Conservation (phyloP, 2,797 vertebrate genomes). For the Emys orbicularis region DNA sequence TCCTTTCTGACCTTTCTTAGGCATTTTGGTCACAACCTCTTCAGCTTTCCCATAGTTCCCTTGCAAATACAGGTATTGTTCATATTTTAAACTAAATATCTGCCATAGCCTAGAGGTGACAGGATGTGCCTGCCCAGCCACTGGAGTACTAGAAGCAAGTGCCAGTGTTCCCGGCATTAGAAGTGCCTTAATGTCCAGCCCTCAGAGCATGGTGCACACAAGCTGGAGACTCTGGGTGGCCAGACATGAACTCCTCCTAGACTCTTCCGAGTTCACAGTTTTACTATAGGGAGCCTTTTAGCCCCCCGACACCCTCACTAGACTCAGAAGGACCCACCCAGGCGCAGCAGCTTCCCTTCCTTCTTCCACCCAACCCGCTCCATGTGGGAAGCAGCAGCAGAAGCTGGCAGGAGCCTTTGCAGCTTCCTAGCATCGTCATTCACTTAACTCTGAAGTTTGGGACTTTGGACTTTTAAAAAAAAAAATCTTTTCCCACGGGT, state of each 20-base stretch:
- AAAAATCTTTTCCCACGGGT: not conserved
- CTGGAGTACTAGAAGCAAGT: not conserved
- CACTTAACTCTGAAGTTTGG: rapidly evolving
- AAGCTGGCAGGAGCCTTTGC: not conserved
- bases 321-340: not conserved
- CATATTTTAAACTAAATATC: not conserved
- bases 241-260: not conserved
- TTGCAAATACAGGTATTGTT: constrained; percentile 46
- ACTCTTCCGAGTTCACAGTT: not conserved
- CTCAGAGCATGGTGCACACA: not conserved
- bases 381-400: not conserved
- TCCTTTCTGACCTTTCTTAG: constrained; percentile 77
- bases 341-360: not conserved
- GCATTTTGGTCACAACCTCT: constrained; percentile 75
- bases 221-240: not conserved
- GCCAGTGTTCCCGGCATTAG: not conserved
- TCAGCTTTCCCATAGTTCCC: constrained; percentile 90
- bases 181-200: not conserved
- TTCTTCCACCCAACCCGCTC: not conserved
- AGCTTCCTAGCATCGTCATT: not conserved
- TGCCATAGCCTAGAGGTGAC: not conserved
- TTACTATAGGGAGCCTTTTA: not conserved
- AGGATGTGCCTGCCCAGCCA: not conserved
- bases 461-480: not conserved
- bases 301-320: not conserved